phyloP scores from a whole-genome alignment of 2,113 vertebrate species.

The Phylloscopus trochilus region DNA sequence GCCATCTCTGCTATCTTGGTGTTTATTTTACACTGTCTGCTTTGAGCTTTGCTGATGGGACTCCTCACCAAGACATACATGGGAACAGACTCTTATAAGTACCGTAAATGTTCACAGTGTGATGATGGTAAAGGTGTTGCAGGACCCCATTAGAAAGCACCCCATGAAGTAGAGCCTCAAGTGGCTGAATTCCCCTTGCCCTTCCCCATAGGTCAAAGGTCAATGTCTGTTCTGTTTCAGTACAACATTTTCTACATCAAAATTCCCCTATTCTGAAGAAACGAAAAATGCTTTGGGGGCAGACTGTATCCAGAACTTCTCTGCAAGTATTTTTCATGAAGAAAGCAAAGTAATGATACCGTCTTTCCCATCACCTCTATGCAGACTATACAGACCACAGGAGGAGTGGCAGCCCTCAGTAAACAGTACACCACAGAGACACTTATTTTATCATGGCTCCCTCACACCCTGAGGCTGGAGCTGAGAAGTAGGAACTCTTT shows the following conservation, averaged over 20 bases:
- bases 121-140: background rate
- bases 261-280: background rate
- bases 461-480: background rate
- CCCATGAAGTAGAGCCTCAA: background rate
- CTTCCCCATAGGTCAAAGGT: background rate
- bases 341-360: background rate
- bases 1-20: background rate
- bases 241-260: background rate
- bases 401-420: background rate
- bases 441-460: background rate
- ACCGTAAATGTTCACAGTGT: background rate
- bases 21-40: background rate
- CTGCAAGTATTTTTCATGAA: background rate
- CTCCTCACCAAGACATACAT: background rate
- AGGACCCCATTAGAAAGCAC: background rate
- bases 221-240: background rate
- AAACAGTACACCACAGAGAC: background rate
- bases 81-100: background rate
- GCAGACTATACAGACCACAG: background rate
- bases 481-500: background rate
- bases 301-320: background rate
- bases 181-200: background rate
- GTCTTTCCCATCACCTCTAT: background rate
- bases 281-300: background rate
- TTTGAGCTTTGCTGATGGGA: background rate